Conservation (phyloP, 2,888 invertebrate species). For the Cotesia congregata region DNA sequence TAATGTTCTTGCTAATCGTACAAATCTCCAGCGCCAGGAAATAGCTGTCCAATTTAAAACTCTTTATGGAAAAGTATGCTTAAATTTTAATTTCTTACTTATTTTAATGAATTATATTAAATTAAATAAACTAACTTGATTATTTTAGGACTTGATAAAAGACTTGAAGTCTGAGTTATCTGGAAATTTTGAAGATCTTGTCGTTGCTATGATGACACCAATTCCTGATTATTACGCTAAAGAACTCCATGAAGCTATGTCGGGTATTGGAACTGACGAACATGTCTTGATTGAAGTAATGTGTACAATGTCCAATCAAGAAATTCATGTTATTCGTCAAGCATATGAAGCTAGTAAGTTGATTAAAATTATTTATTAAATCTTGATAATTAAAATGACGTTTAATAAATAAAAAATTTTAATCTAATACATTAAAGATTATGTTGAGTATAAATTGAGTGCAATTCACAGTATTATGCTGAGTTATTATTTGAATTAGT, state of each 20-base stretch:
- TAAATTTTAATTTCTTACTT: too few species aligned
- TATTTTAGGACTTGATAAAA: conserved; percentile 66
- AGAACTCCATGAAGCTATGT: conserved; percentile 74
- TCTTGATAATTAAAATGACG: too few species aligned
- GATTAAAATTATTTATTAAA: too few species aligned
- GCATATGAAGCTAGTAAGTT: conserved; percentile 73
- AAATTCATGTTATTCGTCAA: conserved; percentile 71
- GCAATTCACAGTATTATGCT: too few species aligned
- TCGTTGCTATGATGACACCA: conserved; percentile 74
- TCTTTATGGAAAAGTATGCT: conserved; percentile 73
- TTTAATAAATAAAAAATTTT: too few species aligned
- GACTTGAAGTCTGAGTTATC: conserved; percentile 75
- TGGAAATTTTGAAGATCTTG: conserved; percentile 74
- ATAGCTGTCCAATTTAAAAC: conserved; percentile 75
- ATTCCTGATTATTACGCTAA: conserved; percentile 74
- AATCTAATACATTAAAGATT: too few species aligned
- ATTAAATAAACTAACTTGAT: background rate
- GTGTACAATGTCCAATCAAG: conserved; percentile 74
- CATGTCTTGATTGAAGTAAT: conserved; percentile 74
- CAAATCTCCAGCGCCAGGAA: conserved; percentile 75
- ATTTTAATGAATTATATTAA: background rate
- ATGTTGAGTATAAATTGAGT: too few species aligned
- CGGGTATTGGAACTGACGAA: conserved; percentile 74
- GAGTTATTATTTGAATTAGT: too few species aligned
- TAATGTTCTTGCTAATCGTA: conserved; percentile 74